Base-by-base conservation (phyloP, 2,797 vertebrate genomes). In the Rhinella marina region DNA sequence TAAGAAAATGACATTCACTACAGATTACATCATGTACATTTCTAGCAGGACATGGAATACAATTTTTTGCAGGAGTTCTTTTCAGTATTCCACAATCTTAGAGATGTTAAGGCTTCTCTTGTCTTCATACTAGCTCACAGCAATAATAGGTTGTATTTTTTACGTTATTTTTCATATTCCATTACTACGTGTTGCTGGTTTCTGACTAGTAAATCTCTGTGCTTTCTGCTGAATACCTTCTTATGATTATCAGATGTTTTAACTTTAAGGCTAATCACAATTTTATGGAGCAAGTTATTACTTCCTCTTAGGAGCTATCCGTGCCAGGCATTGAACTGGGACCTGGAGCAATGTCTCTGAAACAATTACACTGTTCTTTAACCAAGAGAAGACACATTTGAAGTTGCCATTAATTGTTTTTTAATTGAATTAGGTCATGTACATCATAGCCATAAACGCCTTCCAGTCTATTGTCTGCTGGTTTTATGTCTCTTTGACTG, bases 161-260 rank as follows among this genome's bases (percentile, higher is more conserved):
- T 27, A 2, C 2, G 6, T 19, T 72, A 11, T 48, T 12, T 32
- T 76, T 66, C 25, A 17, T 66, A 75, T 76, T 23, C 68, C 59
- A 23, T 85, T 85, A 82, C 56, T n/a, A 57, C 84, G 50, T 77
- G 54, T 27, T 48, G 41, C 56, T 82, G 78, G 61, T 82, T 70
- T 82, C 13, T 25, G 72, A 64, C 70, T 25, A 78, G 84, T 82
- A 82, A 82, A 86, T 89, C 61, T 66, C 70, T 73, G 27, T 84
- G 82, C 73, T 89, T 90, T 87, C 87, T 89, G 89, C 90, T 89
- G 54, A 88, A 91, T 87, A 90, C 91, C 92, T 92, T 91, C 93
- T 93, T 93, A 92, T 64, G 1, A 91, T 93, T 93, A 92, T 92
- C 92, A 92, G 88, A 90, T 62, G 57, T 87, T 89, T 92, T 90